Evolutionary conservation across 2,113 vertebrate genomes (phyloP).

Genomic region (Rhynchomys soricoides): DNA sequence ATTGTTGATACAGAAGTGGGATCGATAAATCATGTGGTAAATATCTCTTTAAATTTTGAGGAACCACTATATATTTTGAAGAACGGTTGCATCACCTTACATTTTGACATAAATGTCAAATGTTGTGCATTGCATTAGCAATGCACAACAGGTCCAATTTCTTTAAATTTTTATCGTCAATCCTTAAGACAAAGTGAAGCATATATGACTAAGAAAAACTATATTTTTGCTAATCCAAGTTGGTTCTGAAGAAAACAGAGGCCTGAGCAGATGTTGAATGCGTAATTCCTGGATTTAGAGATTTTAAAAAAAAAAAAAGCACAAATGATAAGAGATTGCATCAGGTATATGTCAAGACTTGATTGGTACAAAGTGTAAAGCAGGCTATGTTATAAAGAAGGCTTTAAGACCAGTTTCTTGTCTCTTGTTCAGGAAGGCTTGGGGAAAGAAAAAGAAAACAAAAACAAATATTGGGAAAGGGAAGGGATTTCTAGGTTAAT

Average conservation of each 20-base stretch:
- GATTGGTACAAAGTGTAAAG: not conserved
- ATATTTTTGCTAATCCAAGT: not conserved
- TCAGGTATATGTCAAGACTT: not conserved
- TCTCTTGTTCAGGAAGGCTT: not conserved
- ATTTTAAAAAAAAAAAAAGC: not conserved
- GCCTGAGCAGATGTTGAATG: not conserved
- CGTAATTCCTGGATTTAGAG: not conserved
- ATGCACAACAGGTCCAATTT: not conserved
- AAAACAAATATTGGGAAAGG: not conserved
- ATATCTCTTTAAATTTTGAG: not conserved
- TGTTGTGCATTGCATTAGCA: too few relatives aligned
- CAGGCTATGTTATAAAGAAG: not conserved
- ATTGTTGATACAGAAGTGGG: not conserved
- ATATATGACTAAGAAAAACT: not conserved
- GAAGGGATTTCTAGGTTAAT: not conserved
- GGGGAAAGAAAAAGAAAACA: not conserved
- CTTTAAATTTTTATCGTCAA: not conserved
- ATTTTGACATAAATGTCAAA: too few relatives aligned
- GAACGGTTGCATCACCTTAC: not conserved
- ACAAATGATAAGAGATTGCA: not conserved
- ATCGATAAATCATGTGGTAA: not conserved
- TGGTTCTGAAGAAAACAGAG: not conserved
- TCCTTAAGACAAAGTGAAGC: not conserved
- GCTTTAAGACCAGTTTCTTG: not conserved
- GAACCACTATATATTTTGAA: not conserved